Evolutionary conservation across 2,113 vertebrate species (phyloP).

Genomic region (Silurus glanis): DNA sequence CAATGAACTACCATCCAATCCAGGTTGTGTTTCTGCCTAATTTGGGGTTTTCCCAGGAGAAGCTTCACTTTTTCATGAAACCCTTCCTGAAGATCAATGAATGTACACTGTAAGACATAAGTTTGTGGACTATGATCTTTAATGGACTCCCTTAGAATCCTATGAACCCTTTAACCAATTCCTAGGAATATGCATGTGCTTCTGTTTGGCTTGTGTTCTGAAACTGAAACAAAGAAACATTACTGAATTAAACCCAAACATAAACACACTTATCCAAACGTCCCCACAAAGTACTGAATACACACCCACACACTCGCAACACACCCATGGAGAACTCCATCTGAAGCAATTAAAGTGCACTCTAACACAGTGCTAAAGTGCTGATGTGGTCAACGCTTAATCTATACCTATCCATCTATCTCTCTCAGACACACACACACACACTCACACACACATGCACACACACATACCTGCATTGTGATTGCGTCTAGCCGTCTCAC

Average conservation of each 20-base stretch:
- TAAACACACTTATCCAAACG: background rate
- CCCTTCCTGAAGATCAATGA: background rate
- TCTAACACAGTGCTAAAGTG: conserved; percentile 68
- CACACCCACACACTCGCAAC: conserved; percentile 6
- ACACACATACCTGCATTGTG: conserved; percentile 1
- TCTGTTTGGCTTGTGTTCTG: background rate
- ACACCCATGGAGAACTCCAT: conserved; percentile 65
- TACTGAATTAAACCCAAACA: background rate
- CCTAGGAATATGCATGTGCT: background rate
- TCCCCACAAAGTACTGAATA: conserved; percentile 7
- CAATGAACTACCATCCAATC: background rate
- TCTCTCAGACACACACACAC: conserved; percentile 18
- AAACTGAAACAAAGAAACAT: background rate
- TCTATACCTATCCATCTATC: conserved; percentile 62
- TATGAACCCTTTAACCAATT: background rate
- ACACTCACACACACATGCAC: conserved; percentile 18
- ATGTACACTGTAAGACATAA: background rate
- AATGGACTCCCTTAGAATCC: too few species aligned
- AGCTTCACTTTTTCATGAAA: background rate
- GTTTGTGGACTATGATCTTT: background rate
- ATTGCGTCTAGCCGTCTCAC: conserved; percentile 43
- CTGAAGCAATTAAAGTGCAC: conserved; percentile 66
- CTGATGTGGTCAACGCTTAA: conserved; percentile 66
- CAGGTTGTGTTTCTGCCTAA: background rate
- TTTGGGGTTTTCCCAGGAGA: background rate